Conservation (phyloP, 1,140 invertebrate species). For the Dreissena polymorpha region DNA sequence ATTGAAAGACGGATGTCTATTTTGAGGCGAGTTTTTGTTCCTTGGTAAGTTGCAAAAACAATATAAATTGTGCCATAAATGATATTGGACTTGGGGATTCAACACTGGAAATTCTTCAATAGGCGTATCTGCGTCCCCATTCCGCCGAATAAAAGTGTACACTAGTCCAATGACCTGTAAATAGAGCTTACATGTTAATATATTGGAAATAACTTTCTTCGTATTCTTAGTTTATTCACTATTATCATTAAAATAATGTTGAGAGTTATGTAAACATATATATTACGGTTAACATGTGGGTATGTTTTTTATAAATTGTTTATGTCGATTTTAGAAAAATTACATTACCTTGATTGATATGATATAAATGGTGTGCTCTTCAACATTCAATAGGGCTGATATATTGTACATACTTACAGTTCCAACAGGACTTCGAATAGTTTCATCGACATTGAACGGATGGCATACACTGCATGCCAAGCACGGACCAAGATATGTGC, state of each 20-base stretch:
- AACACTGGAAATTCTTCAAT: neutral
- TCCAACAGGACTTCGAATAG: slow-evolving; percentile 38
- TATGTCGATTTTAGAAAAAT: too few species aligned
- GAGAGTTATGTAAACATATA: too few species aligned
- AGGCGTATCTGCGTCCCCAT: neutral
- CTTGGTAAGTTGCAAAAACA: slow-evolving; percentile 19
- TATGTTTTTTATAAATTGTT: too few species aligned
- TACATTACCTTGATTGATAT: slow-evolving; percentile 51
- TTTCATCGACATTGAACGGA: slow-evolving; percentile 11
- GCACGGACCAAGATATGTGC: slow-evolving; percentile 45
- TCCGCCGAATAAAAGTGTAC: neutral
- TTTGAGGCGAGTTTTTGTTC: slow-evolving; percentile 29
- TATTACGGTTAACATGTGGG: too few species aligned
- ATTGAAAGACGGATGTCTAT: slow-evolving; percentile 40
- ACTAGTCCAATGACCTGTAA: slow-evolving; percentile 22
- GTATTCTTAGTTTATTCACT: too few species aligned
- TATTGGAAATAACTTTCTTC: too few species aligned
- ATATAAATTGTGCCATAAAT: slow-evolving; percentile 34
- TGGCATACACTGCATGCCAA: slow-evolving; percentile 44
- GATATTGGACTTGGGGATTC: slow-evolving; percentile 26
- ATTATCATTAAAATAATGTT: too few species aligned
- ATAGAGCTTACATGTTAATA: too few species aligned
- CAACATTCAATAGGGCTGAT: slow-evolving; percentile 53
- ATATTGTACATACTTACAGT: slow-evolving; percentile 18
- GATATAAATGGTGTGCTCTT: slow-evolving; percentile 26